Percentiles rank a stretch among this genome's conserved stretches.
Conservation (phyloP, 1,140 invertebrate species). For the Zaprionus kolodkinae region DNA sequence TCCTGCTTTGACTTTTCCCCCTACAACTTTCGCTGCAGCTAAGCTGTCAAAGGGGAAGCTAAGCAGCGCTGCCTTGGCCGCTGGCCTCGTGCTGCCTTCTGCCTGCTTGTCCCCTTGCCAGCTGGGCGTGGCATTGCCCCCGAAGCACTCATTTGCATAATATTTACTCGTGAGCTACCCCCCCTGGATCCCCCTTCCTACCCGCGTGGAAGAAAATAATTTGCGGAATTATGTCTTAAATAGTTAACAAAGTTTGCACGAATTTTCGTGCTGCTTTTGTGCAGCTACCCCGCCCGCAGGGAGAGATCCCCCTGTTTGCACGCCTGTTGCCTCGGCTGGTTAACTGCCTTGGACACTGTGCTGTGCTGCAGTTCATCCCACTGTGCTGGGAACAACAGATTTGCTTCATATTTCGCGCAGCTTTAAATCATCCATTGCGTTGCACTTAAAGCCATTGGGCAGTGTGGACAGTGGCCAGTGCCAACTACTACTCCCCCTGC, state of each 20-base stretch:
- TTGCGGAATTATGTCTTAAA: slow-evolving; percentile 83
- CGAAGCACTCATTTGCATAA: slow-evolving; percentile 74
- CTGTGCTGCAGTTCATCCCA: neutral
- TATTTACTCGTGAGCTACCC: slow-evolving; percentile 67
- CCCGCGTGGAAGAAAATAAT: slow-evolving; percentile 75
- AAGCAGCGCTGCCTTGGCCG: slow-evolving; percentile 45
- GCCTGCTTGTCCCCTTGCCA: too few species aligned
- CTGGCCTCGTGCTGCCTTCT: neutral
- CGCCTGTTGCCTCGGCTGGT: slow-evolving; percentile 30
- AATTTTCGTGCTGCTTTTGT: slow-evolving; percentile 58
- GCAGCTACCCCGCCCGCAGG: too few species aligned
- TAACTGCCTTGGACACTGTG: slow-evolving; percentile 43
- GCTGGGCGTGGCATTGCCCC: slow-evolving; percentile 27
- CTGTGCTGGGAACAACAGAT: slow-evolving; percentile 1
- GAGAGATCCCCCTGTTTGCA: slow-evolving; percentile 44
- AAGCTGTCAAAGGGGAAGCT: slow-evolving; percentile 36
- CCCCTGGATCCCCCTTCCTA: neutral
- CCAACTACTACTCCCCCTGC: neutral
- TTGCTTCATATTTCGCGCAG: neutral
- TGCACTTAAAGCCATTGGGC: slow-evolving; percentile 61
- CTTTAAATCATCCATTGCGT: slow-evolving; percentile 37
- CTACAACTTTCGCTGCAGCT: slow-evolving; percentile 65
- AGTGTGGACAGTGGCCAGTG: slow-evolving; percentile 6
- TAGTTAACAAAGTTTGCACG: slow-evolving; percentile 80
- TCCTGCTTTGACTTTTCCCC: neutral